Base-by-base conservation (phyloP, 2,113 vertebrate genomes). In the Melanocharis versteri region DNA sequence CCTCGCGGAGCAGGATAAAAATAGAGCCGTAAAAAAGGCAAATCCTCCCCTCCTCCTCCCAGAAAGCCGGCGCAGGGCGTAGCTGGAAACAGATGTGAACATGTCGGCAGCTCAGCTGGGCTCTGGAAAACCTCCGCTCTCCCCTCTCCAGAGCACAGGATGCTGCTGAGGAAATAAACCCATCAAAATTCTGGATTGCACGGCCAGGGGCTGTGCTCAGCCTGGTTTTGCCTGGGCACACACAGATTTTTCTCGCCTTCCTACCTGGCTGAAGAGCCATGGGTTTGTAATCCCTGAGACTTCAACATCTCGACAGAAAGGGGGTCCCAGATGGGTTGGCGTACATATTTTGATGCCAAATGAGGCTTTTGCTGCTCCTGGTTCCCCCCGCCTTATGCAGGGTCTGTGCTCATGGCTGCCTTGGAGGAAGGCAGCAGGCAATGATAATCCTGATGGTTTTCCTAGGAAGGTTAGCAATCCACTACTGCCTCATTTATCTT, bases 81-180 rank as follows among this genome's bases (percentile, higher is more conserved):
- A 98, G 94, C 96, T 96, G 90, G 97, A 94, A 98, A 96, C 97
- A 97, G 97, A 98, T 97, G 97, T 20, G 18, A 95, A 96, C 16
- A 70, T 65, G 76, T 54, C 27, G 27, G 94, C 83, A 19, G 53
- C 89, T 92, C 68, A 48, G 93, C 76, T 72, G 89, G 40, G 82
- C 68, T 90, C 85, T 47, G 35, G 61, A 53, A 50, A 79, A 89
- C 60, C 69, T 65, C 65, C 0, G 8, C 70, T 65, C 80, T 40
- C 82, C 24, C 72, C 42, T 78, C 76, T 42, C 40, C 3, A 6
- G 28, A 73, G 75, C 10, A 6, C 69, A 54, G 68, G 76, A 77
- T 45, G 54, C 81, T 87, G 89, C 65, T 33, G 87, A 89, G n/a
- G 62, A 54, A 62, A 79, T 16, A 40, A 80, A 71, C 1, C 18